These are phyloP conservation scores for Tiphia femorata DNA, from an alignment of 2,888 invertebrate genomes.

Conservation along the genomic window DNA sequence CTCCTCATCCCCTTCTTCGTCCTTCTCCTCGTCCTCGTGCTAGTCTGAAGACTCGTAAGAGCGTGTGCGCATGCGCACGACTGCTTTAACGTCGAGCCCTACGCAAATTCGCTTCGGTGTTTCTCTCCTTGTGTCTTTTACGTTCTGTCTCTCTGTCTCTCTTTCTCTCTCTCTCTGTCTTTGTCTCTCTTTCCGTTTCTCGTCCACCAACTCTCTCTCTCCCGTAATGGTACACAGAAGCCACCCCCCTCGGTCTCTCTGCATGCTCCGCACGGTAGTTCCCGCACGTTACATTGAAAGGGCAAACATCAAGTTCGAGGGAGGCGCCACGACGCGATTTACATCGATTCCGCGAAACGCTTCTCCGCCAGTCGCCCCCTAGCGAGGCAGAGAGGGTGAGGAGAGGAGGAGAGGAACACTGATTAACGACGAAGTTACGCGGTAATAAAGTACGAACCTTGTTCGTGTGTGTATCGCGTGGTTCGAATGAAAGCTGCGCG, in stretches of 20 bases:
- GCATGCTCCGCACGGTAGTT: constrained; percentile 11
- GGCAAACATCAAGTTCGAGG: constrained; percentile 25
- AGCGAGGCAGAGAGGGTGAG: no score
- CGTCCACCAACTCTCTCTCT: no score
- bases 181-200: no score
- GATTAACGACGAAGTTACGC: constrained; percentile 23
- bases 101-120: background rate
- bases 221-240: no score
- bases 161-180: no score
- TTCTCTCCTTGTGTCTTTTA: no score
- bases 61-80: background rate
- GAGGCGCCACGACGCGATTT: constrained; percentile 27
- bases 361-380: constrained; percentile 1
- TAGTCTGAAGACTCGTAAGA: background rate
- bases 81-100: background rate
- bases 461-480: constrained; percentile 2
- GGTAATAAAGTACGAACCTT: constrained; percentile 16
- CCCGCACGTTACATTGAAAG: constrained; percentile 17
- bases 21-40: background rate
- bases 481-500: no score
- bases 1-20: no score
- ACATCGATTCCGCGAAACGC: constrained; percentile 19
- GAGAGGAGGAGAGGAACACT: constrained; percentile 15
- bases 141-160: no score
- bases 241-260: no score